Evolutionary conservation across 2,113 vertebrate genomes (phyloP), one percentile per base, ranked within the genome.

Genomic region (Arothron firmamentum): DNA sequence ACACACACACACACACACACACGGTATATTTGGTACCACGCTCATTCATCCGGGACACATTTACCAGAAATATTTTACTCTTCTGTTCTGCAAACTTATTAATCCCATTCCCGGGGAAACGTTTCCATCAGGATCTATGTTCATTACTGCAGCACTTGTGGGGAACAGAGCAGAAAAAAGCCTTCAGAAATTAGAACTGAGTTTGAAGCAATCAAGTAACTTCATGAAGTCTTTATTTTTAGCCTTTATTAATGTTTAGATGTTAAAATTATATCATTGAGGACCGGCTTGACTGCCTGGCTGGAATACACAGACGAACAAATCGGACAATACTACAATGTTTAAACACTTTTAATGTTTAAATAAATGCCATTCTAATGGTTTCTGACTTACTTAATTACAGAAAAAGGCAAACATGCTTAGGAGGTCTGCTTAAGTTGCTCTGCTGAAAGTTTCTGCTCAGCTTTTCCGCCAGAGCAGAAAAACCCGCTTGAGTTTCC

Each of bases 131-230:
- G 81, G 72, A 83, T 50, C 67, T 49, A 63, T 77, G 75, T 77
- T 88, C 75, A 88, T 88, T 85, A 85, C 82, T 83, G 73, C 59
- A 48, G 75, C 59, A 52, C 76, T 84, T 63, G 65, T 82, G 74
- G 82, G 79, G 64, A 63, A 77, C 42, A 38, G 20, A 76, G 51
- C 59, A 65, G 43, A 77, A 74, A 83, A 61, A 66, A 70, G 16
- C 13, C 58, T 72, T 59, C 38, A 62, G 72, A 86, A 80, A 83
- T 71, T 79, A 82, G 79, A 74, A 72, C 70, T 48, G 63, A 59
- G 18, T 80, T 83, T 72, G 67, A 80, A 70, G 55, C 46, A 51
- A 59, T 65, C 21, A 18, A 52, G 63, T 62, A 78, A 67, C 80
- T 56, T 25, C 53, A 67, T 52, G 38, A 58, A 72, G 59, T 45